A percentile compares a stretch with the other conserved stretches of the same genome.
Evolutionary conservation across 2,797 vertebrate genomes (phyloP).

Genomic region (Tenualosa thibaudeaui): DNA sequence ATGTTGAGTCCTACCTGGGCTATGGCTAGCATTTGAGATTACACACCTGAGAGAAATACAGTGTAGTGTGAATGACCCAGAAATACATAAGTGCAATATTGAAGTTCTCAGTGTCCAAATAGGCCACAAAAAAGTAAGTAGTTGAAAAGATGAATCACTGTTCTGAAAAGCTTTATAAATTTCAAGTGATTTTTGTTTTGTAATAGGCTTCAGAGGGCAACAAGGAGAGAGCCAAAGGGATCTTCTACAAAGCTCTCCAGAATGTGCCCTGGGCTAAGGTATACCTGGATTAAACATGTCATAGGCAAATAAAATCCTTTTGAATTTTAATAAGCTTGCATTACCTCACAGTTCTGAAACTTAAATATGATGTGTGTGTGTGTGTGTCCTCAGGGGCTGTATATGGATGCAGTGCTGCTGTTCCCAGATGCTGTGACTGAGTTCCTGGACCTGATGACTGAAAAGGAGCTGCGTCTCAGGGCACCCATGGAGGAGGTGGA

Average conservation of each 20-base stretch:
- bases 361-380: neutral
- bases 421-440: conserved; percentile 81
- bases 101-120: neutral
- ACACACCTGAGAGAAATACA: neutral
- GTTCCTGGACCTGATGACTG: conserved; percentile 79
- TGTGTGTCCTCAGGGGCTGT: conserved; percentile 68
- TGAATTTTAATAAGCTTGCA: neutral
- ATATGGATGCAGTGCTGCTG: conserved; percentile 78
- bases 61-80: neutral
- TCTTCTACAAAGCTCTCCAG: conserved; percentile 95
- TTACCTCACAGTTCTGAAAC: neutral
- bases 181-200: conserved; percentile 18
- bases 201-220: conserved; percentile 84
- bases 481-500: conserved; percentile 83
- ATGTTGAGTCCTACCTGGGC: neutral
- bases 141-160: neutral
- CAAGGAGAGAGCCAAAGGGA: conserved; percentile 82
- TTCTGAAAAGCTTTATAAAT: neutral
- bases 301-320: neutral
- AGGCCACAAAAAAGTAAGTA: neutral
- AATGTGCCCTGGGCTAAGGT: conserved; percentile 96
- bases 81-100: neutral
- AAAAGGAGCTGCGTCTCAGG: conserved; percentile 82
- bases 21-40: neutral
- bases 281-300: conserved; percentile 46